Conservation (phyloP, 2,888 invertebrate genomes). For the Catotricha subobsoleta region DNA sequence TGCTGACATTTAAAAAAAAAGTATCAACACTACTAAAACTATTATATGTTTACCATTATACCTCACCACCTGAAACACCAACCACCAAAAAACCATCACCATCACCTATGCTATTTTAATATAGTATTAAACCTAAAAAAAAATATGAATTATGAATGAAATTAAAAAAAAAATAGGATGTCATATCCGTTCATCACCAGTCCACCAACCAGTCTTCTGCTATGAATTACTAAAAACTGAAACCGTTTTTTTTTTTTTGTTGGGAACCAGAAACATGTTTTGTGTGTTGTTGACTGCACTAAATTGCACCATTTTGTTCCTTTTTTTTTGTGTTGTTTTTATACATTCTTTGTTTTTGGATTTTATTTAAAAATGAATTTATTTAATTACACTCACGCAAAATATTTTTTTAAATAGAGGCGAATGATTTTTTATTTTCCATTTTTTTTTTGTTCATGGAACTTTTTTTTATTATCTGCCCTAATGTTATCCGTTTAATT, state of each 20-base stretch:
- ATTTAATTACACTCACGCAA: too few species aligned
- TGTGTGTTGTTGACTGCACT: constrained; percentile 16
- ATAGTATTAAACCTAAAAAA: not conserved
- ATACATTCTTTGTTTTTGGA: not conserved
- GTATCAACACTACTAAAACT: too few species aligned
- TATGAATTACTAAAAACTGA: constrained; percentile 7
- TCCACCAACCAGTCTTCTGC: constrained; percentile 3
- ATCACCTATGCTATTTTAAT: not conserved
- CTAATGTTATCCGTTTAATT: too few species aligned
- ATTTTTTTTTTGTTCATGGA: constrained; percentile 4
- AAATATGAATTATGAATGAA: not conserved
- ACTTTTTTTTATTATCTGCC: too few species aligned
- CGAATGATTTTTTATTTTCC: constrained; percentile 7
- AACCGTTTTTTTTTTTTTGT: too few species aligned
- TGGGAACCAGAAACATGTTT: constrained; percentile 11
- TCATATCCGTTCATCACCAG: too few species aligned
- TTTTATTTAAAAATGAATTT: too few species aligned
- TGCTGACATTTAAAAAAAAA: too few species aligned
- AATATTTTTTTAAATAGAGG: too few species aligned
- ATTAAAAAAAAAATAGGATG: not conserved
- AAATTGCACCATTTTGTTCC: constrained; percentile 8
- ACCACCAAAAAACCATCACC: not conserved
- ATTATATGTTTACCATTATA: too few species aligned
- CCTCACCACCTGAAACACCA: too few species aligned
- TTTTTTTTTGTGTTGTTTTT: constrained; percentile 7